Evolutionary conservation across 1,140 invertebrate genomes (phyloP).

Genomic region (Belonocnema kinseyi): DNA sequence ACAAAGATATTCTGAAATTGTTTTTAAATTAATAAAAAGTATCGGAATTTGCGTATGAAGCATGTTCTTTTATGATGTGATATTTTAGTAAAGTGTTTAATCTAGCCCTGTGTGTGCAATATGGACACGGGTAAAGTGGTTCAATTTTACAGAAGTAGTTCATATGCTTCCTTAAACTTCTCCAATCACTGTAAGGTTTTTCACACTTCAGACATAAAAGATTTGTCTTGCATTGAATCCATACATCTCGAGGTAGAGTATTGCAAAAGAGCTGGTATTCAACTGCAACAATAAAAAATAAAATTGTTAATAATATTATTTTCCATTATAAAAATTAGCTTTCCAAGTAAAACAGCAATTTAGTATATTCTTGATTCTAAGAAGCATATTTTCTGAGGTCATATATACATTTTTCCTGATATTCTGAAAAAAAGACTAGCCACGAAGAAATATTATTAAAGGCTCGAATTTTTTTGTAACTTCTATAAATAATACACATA

Average conservation of each 20-base stretch:
- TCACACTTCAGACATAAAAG: constrained; percentile 62
- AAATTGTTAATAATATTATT: background rate
- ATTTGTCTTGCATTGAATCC: constrained; percentile 60
- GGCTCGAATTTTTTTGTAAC: no score
- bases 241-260: constrained; percentile 57
- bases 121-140: constrained; percentile 72
- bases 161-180: constrained; percentile 71
- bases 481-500: no score
- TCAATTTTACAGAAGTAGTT: constrained; percentile 75
- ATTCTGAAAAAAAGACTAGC: no score
- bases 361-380: no score
- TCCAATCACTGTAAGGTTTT: constrained; percentile 66
- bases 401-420: no score
- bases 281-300: constrained; percentile 3
- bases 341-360: background rate
- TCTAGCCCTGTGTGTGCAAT: constrained; percentile 66
- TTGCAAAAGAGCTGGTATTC: constrained; percentile 59
- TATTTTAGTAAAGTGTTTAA: constrained; percentile 63
- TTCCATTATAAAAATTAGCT: background rate
- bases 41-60: constrained; percentile 21
- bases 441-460: no score
- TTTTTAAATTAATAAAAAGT: background rate
- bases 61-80: constrained; percentile 57
- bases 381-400: no score
- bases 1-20: no score